phyloP scores from a whole-genome alignment of 2,888 invertebrate species.

The Trimorus sp. region DNA sequence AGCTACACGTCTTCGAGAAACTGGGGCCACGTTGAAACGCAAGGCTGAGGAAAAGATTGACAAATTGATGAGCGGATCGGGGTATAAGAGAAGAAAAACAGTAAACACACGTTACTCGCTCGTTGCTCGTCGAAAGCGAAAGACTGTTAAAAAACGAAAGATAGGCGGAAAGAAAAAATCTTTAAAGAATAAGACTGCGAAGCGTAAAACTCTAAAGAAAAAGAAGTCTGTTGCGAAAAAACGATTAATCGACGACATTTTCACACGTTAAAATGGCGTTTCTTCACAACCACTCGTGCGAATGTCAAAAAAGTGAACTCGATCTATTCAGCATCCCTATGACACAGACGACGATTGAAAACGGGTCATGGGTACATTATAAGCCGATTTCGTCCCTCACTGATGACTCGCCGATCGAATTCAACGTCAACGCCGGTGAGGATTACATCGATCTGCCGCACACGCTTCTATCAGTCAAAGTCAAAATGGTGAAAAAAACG shows the following conservation, averaged over 20 bases:
- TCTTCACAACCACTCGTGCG: constrained; percentile 14
- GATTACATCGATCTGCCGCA: constrained; percentile 65
- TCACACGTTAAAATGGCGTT: constrained; percentile 18
- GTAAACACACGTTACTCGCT: too few species aligned
- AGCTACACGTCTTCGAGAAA: neutral
- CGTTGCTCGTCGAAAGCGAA: too few species aligned
- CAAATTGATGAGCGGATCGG: constrained; percentile 5
- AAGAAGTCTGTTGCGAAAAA: neutral
- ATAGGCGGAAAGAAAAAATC: too few species aligned
- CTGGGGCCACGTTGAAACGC: constrained; percentile 2
- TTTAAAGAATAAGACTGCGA: too few species aligned
- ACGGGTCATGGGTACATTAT: constrained; percentile 66
- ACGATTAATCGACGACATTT: constrained; percentile 4
- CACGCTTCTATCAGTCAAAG: constrained; percentile 50
- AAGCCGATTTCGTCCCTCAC: constrained; percentile 67
- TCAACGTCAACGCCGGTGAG: constrained; percentile 67
- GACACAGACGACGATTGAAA: constrained; percentile 68
- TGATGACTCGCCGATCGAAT: constrained; percentile 69
- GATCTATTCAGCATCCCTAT: constrained; percentile 69
- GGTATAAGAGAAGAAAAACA: constrained; percentile 2
- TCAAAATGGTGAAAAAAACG: neutral
- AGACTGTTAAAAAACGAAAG: too few species aligned
- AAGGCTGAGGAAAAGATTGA: constrained; percentile 24
- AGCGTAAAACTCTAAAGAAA: neutral
- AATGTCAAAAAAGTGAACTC: constrained; percentile 34